Conservation (phyloP, 2,797 vertebrate genomes). For the Mycteria americana region DNA sequence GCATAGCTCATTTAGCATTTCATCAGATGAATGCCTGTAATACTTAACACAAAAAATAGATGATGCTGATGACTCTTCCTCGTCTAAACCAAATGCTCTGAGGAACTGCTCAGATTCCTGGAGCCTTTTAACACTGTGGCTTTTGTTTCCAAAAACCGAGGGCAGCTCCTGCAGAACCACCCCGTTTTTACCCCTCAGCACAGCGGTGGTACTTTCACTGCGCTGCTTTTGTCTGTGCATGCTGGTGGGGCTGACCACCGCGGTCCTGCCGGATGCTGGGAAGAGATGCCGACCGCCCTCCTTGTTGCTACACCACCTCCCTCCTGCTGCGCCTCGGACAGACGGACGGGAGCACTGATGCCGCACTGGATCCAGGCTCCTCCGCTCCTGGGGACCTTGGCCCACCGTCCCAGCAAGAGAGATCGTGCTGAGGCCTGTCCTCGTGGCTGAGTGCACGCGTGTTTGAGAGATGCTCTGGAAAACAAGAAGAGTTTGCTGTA, state of each 20-base stretch:
- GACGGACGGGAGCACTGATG: background rate
- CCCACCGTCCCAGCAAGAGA: background rate
- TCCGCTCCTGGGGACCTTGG: background rate
- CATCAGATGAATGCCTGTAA: background rate
- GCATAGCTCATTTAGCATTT: background rate
- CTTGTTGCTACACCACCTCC: background rate
- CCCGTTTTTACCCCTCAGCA: background rate
- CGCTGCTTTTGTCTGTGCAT: accelerated
- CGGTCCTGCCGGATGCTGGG: accelerated
- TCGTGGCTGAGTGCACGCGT: background rate
- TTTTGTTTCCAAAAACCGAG: background rate
- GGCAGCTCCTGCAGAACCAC: background rate
- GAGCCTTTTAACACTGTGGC: background rate
- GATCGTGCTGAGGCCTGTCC: background rate
- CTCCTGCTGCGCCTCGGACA: background rate
- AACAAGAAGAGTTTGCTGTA: background rate
- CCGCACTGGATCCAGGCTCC: background rate
- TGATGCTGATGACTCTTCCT: background rate
- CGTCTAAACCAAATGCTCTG: background rate
- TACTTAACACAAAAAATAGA: background rate
- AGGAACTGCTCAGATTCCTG: background rate
- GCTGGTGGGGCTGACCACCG: accelerated
- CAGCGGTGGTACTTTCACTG: accelerated
- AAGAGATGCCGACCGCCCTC: background rate
- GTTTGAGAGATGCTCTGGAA: background rate